Base-by-base conservation (phyloP, 2,888 invertebrate species). In the Cheilosia variabilis region DNA sequence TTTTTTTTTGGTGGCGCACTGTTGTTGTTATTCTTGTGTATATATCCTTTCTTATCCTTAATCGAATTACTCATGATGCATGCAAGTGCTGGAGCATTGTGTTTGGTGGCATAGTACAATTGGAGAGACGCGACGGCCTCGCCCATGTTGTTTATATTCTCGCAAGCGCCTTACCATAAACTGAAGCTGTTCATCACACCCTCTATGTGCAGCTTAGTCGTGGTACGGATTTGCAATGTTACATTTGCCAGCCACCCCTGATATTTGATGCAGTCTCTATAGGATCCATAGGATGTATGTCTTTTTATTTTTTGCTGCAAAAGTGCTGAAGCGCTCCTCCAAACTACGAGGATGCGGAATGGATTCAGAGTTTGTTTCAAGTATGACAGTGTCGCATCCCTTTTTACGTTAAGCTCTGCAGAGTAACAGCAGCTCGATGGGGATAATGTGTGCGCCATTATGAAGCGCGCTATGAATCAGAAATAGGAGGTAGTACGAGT, bases 21-120 rank as follows among this genome's bases (percentile, higher is more conserved):
- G 4, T 22, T 22, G 10, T 22, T 52, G 50, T 53, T 53, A 63
- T 68, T 50, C 13, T 10, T 68, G 5, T 53, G 15, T 34, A 58
- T 52, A 22, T 43, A 80, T 80, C 71, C 68, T 76, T 84, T 86
- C 86, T 86, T 81, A 77, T 81, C 66, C 81, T 81, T 76, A 86
- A 86, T 86, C 86, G 86, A 86, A 86, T 86, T 86, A 86, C 86
- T 81, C 57, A 86, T 76, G 72, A 62, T 77, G 57, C 52, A 86
- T 76, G 72, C 45, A 53, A 81, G 81, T 72, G 71, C 58, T 72
- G 19, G 66, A 76, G 76, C 68, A 77, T 72, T 81, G 76, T 76
- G 37, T 62, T 71, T 41, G 69, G 82, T 62, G 60, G 76, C 60
- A 31, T 31, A 58, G 31, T 71, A 69, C 62, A 71, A 76, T 76